Percentiles rank a stretch among this genome's conserved stretches.
Evolutionary conservation across 1,140 invertebrate species (phyloP).

Genomic region (Calliphora vicina): DNA sequence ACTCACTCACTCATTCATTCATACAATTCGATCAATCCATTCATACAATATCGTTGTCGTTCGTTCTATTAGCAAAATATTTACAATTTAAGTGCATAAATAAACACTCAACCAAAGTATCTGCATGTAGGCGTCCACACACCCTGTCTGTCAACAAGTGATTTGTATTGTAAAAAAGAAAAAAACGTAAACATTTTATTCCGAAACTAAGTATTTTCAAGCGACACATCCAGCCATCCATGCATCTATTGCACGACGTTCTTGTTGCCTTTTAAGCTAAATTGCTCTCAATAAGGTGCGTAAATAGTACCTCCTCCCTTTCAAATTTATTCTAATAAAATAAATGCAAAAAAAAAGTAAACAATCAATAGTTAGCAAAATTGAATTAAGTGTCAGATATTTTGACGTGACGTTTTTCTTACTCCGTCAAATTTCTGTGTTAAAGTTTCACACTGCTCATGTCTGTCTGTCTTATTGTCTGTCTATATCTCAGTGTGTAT

Average conservation of each 20-base stretch:
- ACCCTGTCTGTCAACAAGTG: slow-evolving; percentile 26
- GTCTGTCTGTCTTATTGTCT: background rate
- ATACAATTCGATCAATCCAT: background rate
- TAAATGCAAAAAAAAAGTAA: background rate
- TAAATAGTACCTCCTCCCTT: background rate
- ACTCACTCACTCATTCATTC: background rate
- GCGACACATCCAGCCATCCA: background rate
- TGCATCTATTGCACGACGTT: background rate
- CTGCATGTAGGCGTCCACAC: background rate
- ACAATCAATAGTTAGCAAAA: background rate
- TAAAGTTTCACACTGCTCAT: slow-evolving; percentile 7
- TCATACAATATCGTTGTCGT: too few relatives aligned
- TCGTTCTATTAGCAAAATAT: background rate
- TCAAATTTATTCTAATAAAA: background rate
- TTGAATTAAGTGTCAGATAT: background rate
- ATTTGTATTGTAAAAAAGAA: background rate
- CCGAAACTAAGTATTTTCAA: background rate
- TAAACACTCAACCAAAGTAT: background rate
- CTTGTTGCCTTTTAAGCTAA: background rate
- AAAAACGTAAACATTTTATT: background rate
- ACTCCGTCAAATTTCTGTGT: slow-evolving; percentile 3
- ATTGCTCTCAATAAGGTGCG: slow-evolving; percentile 9
- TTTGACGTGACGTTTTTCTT: background rate
- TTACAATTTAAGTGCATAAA: background rate
- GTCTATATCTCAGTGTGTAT: background rate